Base-by-base conservation (phyloP, 2,888 invertebrate genomes). In the Prosapia bicincta region DNA sequence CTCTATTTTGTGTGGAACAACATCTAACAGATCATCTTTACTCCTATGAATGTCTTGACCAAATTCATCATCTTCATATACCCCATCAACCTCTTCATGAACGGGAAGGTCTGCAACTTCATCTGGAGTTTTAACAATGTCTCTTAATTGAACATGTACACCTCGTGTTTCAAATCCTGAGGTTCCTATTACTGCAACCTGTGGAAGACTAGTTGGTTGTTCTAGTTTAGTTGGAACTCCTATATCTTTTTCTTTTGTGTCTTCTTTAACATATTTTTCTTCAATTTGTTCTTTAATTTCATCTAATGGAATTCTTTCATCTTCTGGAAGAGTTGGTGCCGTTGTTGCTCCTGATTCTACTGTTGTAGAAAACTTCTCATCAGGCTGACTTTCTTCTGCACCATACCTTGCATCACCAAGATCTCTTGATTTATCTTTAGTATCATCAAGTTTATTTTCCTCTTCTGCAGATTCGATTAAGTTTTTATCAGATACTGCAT, bases 51-150 rank as follows among this genome's bases (percentile, higher is more conserved):
- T 1, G 78, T 76, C 24, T 85, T 84, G 77, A 83, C 84, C 71
- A 38, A 82, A 82, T 74, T 84, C 83, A 25, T 83, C 76, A 25
- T 76, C 78, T 72, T 76, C 90, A 77, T 90, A 90, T 0, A 88
- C 89, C 72, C 92, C 91, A 82, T 95, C 95, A 5, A 92, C 95
- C 86, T 94, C 96, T 85, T 96, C 96, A 79, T 96, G 95, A 54
- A 96, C 90, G 3, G 96, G 96, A 77, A 96, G 86, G 84, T 96
- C 96, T 13, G 96, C 96, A 0, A 96, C 96, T 88, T 96, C 96
- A 85, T 96, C 96, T 0, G 96, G 96, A 1, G 96, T 96, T 84
- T 96, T 96, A 0, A 96, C 94, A 72, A 95, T 91, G 83, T 95
- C 95, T 81, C 94, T 80, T 72, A 75, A 75, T 54, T 67, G 67